Conservation (phyloP, 2,797 vertebrate genomes). For the Lagocephalus sceleratus region DNA sequence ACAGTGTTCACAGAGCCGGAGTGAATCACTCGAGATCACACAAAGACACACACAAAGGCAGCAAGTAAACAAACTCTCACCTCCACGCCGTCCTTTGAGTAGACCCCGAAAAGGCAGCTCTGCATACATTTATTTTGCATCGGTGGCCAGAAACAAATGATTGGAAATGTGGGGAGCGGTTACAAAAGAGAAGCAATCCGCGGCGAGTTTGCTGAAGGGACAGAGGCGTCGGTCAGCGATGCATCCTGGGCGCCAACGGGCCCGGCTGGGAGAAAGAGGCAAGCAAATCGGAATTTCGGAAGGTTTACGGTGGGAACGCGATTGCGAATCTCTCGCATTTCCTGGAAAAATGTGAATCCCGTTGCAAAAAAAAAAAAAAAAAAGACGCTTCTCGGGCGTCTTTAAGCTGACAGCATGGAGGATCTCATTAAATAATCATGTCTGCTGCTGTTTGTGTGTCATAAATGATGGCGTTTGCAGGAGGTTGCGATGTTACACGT, state of each 20-base stretch:
- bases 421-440: no score
- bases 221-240: slow-evolving; percentile 33
- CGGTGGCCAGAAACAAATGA: slow-evolving; percentile 25
- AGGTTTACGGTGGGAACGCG: no score
- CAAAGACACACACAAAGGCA: slow-evolving; percentile 4
- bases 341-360: slow-evolving; percentile 21
- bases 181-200: slow-evolving; percentile 25
- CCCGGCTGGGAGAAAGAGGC: background rate
- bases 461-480: no score
- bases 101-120: slow-evolving; percentile 18
- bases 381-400: no score
- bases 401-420: no score
- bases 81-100: slow-evolving; percentile 24
- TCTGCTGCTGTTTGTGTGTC: no score
- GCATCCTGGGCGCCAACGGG: background rate
- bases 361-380: background rate
- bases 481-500: no score
- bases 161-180: slow-evolving; percentile 35
- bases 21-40: slow-evolving; percentile 41
- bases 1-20: slow-evolving; percentile 49
- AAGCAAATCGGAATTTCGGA: no score
- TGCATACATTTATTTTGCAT: slow-evolving; percentile 31
- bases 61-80: slow-evolving; percentile 25
- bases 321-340: no score
- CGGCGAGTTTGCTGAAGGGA: slow-evolving; percentile 32